Evolutionary conservation across 2,888 invertebrate genomes (phyloP).

Genomic region (Callimorpha dominula): DNA sequence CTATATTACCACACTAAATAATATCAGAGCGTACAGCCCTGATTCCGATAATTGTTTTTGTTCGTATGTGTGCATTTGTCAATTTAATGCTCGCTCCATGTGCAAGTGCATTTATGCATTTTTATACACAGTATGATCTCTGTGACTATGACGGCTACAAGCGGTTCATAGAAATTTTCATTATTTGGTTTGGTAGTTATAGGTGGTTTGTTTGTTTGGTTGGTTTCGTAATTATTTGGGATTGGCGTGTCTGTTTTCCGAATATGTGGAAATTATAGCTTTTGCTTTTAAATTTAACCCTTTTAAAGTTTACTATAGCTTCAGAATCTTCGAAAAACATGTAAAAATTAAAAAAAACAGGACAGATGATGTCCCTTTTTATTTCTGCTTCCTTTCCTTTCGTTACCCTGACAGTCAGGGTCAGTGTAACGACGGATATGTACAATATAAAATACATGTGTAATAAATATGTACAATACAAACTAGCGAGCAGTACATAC

Average conservation of each 20-base stretch:
- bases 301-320: background rate
- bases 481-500: slow-evolving; percentile 12
- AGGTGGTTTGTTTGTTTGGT: slow-evolving; percentile 6
- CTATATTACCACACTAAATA: slow-evolving; percentile 37
- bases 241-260: background rate
- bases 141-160: slow-evolving; percentile 9
- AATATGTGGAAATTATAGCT: background rate
- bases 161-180: slow-evolving; percentile 26
- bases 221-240: slow-evolving; percentile 1
- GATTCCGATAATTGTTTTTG: slow-evolving; percentile 56
- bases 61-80: slow-evolving; percentile 66
- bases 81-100: slow-evolving; percentile 52
- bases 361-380: background rate
- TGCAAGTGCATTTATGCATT: slow-evolving; percentile 54
- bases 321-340: background rate
- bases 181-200: background rate
- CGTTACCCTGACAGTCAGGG: no score
- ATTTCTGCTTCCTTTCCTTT: background rate
- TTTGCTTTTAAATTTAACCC: background rate
- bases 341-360: background rate
- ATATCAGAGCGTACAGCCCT: slow-evolving; percentile 38
- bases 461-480: background rate
- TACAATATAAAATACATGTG: background rate
- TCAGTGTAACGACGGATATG: background rate
- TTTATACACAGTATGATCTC: slow-evolving; percentile 48